Base-by-base conservation (phyloP, 2,797 vertebrate species). In the Mycteria americana region DNA sequence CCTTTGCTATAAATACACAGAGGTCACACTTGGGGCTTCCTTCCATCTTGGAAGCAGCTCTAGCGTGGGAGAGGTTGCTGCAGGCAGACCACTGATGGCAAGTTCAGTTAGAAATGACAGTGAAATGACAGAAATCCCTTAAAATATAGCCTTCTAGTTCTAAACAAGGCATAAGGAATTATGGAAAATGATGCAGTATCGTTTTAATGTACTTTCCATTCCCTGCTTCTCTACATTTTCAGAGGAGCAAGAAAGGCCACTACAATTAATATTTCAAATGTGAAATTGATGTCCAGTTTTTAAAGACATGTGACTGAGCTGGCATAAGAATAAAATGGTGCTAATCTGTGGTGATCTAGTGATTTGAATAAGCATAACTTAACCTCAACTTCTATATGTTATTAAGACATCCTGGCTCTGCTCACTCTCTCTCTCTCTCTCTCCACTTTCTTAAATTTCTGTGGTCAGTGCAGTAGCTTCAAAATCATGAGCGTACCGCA, bases 81-180 rank as follows among this genome's bases (percentile, higher is more conserved):
- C 80, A 93, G 86, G 62, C 48, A 89, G 57, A 94, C 51, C 89
- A 56, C 76, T 89, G 84, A 85, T 83, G 70, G 90, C 68, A 93
- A 95, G 74, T 56, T 81, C 72, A 45, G 70, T 69, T 78, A 95
- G 79, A 96, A 96, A 65, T 63, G 19, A 87, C 81, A 89, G 56
- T 2, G 63, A 93, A 94, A 90, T 45, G 33, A 91, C 68, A 95
- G 75, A 91, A 96, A 88, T 62, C 45, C 59, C 62, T 79, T 88
- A 4, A 54, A 86, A 85, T 88, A 91, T 7, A 92, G 33, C 59
- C 56, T 65, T 96, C 68, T 24, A 73, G 64, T 68, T 92, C 78
- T 81, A 88, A 95, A 82, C 76, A n/a, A 48, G 51, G 59, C 81
- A 92, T 21, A 60, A 89, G 51, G 35, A 85, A 67, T 63, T 88